Base-by-base conservation (phyloP, 2,797 vertebrate genomes). In the Rallus crepitans region DNA sequence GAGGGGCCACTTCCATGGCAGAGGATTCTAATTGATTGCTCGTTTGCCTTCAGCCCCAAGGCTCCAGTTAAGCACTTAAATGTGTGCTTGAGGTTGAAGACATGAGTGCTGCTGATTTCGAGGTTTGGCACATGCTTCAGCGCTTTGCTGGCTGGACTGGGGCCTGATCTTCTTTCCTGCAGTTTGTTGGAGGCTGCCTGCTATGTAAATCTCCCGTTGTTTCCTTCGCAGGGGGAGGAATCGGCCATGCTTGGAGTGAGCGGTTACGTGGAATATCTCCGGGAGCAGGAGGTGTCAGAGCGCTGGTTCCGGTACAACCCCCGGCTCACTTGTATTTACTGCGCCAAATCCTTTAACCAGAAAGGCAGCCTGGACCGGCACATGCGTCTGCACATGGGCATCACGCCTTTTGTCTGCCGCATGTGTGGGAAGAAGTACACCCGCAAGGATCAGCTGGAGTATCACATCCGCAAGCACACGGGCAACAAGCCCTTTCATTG, bases 231-330 rank as follows among this genome's bases (percentile, higher is more conserved):
- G 99, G 99, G 98, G 55, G 99, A 99, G 91, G 99, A 99, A 93
- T 98, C 98, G 2, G 98, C 98, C 6, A 97, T 99, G 53, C 99
- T 99, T 8, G 99, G 99, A 56, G 99, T 99, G 96, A 99, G 99
- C 0, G 99, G 99, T 72, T 99, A 99, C 1, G 99, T 99, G 97
- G 99, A 99, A 31, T 99, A 99, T 95, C 98, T 99, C 85, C 98
- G 99, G 88, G 99, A 99, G 91, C 99, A 99, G 98, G 98, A 98
- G 94, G 99, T 99, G 9, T 99, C 99, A 0, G 99, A 99, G 96
- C 98, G 99, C 90, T 99, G 99, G 99, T 99, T 99, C 98, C 99
- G 99, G 56, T 99, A 99, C 97, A 99, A 99, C 97, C 99, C 99
- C 0, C 98, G 99, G 2, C 99, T 99, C 92, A 99, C 99, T 53